Evolutionary conservation across 2,113 vertebrate species (phyloP), one percentile per base, ranked within the genome.

Genomic region (Tragelaphus imberbis): DNA sequence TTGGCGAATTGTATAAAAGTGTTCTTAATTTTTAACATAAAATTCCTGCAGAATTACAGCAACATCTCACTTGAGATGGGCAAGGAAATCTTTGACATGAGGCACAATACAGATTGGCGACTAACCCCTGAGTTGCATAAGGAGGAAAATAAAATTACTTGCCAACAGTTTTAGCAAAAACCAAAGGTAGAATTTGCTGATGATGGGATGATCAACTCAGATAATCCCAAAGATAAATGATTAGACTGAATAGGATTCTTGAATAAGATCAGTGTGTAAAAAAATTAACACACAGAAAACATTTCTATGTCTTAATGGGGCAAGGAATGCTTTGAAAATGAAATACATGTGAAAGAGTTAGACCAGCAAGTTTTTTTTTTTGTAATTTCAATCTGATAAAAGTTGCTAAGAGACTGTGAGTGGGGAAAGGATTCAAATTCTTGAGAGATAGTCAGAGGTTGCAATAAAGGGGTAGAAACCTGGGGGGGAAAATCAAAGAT

Each of bases 101-200:
- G 17, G 33, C 9, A 17, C 5, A 59, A 0, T 30, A 49, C 47
- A 16, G 3, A 0, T 4, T 9, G 44, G 75, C 4, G 3, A 30
- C 77, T 15, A 47, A 75, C 13, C 16, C 11, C 2, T 33, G 51
- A 55, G 65, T 71, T 36, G 17, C 4, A 6, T 82, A 19, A 23
- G 51, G 51, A 25, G 19, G 63, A 47, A 51, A 30, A 30, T 44
- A 30, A 47, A 61, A 40, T 56, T 17, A 84, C 68, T 23, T 17
- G 25, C 21, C 10, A 47, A 47, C 21, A 53, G 33, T 16, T 21
- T n/a, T 0, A 19, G 58, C 58, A 58, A 58, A 84, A 56, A 23
- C 53, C 15, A 30, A 51, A 53, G 5, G n/a, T 68, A n/a, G 49
- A 63, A 68, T 44, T 68, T 12, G 10, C 49, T 71, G 63, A 85